Conservation (phyloP, 2,797 vertebrate species). For the Xenopus petersii region DNA sequence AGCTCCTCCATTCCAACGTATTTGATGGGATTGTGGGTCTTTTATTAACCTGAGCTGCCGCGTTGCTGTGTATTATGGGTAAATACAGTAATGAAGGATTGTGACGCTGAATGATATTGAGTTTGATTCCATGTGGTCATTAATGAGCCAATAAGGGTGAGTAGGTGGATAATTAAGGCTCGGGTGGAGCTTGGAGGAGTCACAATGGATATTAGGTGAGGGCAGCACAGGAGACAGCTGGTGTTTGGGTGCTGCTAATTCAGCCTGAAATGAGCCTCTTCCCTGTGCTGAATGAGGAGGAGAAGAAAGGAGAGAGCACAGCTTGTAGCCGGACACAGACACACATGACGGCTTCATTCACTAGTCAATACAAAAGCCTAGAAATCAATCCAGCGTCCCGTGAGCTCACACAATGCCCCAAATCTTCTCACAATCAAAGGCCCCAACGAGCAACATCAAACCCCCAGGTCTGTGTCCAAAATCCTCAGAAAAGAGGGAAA, state of each 20-base stretch:
- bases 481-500: slow-evolving; percentile 45
- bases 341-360: slow-evolving; percentile 81
- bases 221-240: slow-evolving; percentile 85
- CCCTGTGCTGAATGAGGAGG: slow-evolving; percentile 76
- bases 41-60: too few species aligned
- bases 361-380: slow-evolving; percentile 73
- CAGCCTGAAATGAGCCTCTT: slow-evolving; percentile 92
- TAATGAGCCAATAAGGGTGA: too few species aligned
- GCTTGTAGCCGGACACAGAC: slow-evolving; percentile 80
- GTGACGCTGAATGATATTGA: too few species aligned
- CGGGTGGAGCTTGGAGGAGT: slow-evolving; percentile 57
- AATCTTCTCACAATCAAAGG: slow-evolving; percentile 75
- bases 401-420: slow-evolving; percentile 70
- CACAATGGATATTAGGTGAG: slow-evolving; percentile 60
- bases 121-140: too few species aligned
- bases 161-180: slow-evolving; percentile 2
- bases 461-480: slow-evolving; percentile 59
- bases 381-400: slow-evolving; percentile 79
- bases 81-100: too few species aligned
- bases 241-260: slow-evolving; percentile 98
- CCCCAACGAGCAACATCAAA: slow-evolving; percentile 73
- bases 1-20: too few species aligned
- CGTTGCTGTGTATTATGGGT: too few species aligned
- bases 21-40: too few species aligned
- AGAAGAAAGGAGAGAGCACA: slow-evolving; percentile 82